Evolutionary conservation across 2,888 invertebrate genomes (phyloP), one percentile per base, ranked within the genome.

Genomic region (Spialia ferax): DNA sequence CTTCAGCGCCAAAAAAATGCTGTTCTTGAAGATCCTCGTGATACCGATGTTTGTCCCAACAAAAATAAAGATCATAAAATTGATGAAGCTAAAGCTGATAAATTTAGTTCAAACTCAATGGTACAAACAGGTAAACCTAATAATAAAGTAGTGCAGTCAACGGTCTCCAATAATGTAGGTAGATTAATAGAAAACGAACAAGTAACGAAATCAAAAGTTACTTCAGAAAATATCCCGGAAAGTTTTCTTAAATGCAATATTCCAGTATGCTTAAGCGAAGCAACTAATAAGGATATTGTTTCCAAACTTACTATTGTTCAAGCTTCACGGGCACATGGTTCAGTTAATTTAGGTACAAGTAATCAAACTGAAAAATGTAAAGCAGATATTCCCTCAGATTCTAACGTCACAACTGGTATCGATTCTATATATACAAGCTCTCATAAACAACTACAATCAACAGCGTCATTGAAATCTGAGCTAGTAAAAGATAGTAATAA

Each of bases 1-100:
- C 73, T 86, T 71, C 82, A 82, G 60, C 79, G 81, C 18, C 85
- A 87, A 78, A 85, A 83, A 72, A 79, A 77, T 63, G 68, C 79
- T 38, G 71, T 76, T 59, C 65, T 74, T 26, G 80, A 79, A 54
- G 79, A 79, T 57, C 67, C 69, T 52, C 69, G 71, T 7, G 77
- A 78, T 60, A 69, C 70, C 48, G 72, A 48, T 48, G 18, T 45
- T 45, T 13, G 1, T 20, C 11, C 11, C 45, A 57, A 50, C 35
- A 69, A 61, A 52, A 70, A 61, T 20, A 63, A 68, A 26, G 10
- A 6, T 35, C 68, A 61, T 15, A 63, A 64, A 26, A n/a, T 42
- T 35, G 13, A 15, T 11, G 54, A 35, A 35, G 7, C 38, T 15
- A 18, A 45, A 35, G 42, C n/a, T 13, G n/a, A n/a, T n/a, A n/a